phyloP scores from a whole-genome alignment of 2,888 invertebrate genomes.

The Gymnocheta viridis region DNA sequence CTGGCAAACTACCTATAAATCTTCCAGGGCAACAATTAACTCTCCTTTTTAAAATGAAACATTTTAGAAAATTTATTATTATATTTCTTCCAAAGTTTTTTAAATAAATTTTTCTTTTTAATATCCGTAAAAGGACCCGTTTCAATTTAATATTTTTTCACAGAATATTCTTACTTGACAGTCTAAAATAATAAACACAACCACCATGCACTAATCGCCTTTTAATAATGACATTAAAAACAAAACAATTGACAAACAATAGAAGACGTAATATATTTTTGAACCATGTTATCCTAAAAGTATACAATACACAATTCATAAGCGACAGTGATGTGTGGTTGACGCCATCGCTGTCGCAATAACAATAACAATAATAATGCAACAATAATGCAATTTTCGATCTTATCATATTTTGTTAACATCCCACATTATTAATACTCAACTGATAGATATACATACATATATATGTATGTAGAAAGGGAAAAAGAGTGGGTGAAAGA shows the following conservation, averaged over 20 bases:
- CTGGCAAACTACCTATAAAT: too few relatives aligned
- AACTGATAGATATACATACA: too few relatives aligned
- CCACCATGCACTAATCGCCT: conserved; percentile 16
- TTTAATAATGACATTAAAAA: conserved; percentile 45
- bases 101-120: too few relatives aligned
- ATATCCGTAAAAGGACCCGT: too few relatives aligned
- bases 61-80: too few relatives aligned
- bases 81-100: too few relatives aligned
- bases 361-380: conserved; percentile 48
- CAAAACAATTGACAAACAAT: conserved; percentile 22
- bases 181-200: not conserved
- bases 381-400: conserved; percentile 67
- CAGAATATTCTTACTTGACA: not conserved
- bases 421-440: conserved; percentile 32
- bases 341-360: conserved; percentile 13
- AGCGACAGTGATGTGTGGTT: conserved; percentile 31
- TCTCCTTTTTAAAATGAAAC: too few relatives aligned
- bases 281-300: conserved; percentile 41
- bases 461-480: too few relatives aligned
- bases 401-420: conserved; percentile 64
- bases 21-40: too few relatives aligned
- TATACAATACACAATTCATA: conserved; percentile 50
- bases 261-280: conserved; percentile 6
- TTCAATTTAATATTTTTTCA: not conserved
- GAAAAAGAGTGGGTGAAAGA: conserved; percentile 5